A percentile compares a stretch with the other conserved stretches of the same genome.
phyloP scores from a whole-genome alignment of 2,113 vertebrate genomes.

The Nyctereutes procyonoides region DNA sequence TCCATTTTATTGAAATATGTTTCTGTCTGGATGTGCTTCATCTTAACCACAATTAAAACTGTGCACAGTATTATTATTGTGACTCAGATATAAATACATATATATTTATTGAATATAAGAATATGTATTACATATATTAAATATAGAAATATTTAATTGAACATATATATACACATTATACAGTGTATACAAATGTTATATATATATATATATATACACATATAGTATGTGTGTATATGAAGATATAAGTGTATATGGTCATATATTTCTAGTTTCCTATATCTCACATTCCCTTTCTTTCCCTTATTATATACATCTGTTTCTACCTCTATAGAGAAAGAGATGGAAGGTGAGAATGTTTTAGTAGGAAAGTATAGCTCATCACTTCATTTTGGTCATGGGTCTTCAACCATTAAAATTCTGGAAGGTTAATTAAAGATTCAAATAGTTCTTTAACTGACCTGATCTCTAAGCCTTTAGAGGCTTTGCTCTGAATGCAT shows the following conservation, averaged over 20 bases:
- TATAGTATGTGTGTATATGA: background rate
- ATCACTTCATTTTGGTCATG: background rate
- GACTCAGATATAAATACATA: background rate
- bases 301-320: background rate
- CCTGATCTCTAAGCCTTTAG: background rate
- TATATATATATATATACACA: no score
- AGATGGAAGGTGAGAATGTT: background rate
- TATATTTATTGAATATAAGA: background rate
- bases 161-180: background rate
- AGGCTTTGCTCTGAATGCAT: background rate
- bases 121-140: background rate
- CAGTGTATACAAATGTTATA: background rate
- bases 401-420: background rate
- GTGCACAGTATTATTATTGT: background rate
- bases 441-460: background rate
- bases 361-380: background rate
- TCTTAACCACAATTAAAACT: conserved; percentile 19
- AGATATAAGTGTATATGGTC: background rate
- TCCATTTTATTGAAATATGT: background rate
- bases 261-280: background rate
- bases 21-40: background rate
- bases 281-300: background rate
- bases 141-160: background rate
- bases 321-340: background rate
- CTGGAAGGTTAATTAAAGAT: background rate